Evolutionary conservation across 2,888 invertebrate species (phyloP), one percentile per base, ranked within the genome.

Genomic region (Eupithecia subumbrata): DNA sequence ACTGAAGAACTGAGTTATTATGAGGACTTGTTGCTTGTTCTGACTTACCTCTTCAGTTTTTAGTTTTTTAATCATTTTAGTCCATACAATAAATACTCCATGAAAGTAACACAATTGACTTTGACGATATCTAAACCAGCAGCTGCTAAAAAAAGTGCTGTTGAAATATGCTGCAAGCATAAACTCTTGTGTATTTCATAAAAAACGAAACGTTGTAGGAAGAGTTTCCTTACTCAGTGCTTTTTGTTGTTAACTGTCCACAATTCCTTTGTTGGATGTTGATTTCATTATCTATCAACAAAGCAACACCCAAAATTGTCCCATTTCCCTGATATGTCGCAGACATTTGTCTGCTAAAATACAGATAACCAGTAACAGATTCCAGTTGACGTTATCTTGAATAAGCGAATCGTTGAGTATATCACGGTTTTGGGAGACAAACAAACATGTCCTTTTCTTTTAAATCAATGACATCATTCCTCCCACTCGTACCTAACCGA

Each of bases 341-440:
- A 75, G 40, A 67, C 40, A n/a, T 37, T 75, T 25, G 71, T 71
- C 71, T 71, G 76, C 74, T 72, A 73, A 73, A 78, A 76, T 73
- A n/a, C 56, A 74, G 77, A 73, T 78, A 77, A 80, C 30, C 3
- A 30, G 30, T 30, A 75, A 63, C 71, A 2, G 52, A 56, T 74
- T 69, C 75, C 71, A 43, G 64, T 64, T 78, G 79, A 79, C 80
- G 75, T 78, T 79, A 79, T 80, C 79, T 77, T 73, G 76, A 79
- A 76, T 72, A 69, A 76, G 75, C 72, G 75, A 75, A 60, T 60
- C 12, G 25, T 60, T 25, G 12, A 60, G 60, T 22, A 18, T 12
- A 75, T 71, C 72, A 75, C 66, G 70, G 75, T 70, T 75, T 74
- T 71, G 37, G 66, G 71, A 56, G 18, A 45, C 22, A 30, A 71